A percentile compares a stretch with the other conserved stretches of the same genome.
Conservation (phyloP, 2,888 invertebrate species). For the Ceramica pisi region DNA sequence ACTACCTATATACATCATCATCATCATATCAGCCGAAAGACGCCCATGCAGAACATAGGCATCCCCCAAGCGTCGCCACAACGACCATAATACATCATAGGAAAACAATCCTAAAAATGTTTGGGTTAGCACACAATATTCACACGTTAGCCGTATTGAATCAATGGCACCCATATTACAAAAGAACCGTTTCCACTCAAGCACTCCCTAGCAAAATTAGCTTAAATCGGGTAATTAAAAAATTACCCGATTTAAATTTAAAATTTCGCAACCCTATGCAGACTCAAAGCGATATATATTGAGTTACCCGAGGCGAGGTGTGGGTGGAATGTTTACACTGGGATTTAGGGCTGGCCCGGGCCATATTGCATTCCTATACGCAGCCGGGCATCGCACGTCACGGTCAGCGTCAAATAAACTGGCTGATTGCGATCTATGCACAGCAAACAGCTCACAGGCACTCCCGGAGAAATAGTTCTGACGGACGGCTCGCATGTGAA, state of each 20-base stretch:
- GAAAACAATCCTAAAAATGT: neutral
- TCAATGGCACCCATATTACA: neutral
- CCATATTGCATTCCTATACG: conserved; percentile 86
- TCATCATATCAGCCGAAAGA: too few species aligned
- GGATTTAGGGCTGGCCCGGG: conserved; percentile 79
- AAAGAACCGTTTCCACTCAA: neutral
- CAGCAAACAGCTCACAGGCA: conserved; percentile 24
- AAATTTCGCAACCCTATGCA: conserved; percentile 65
- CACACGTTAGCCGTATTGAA: neutral
- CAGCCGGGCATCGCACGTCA: conserved; percentile 58
- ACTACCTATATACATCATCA: too few species aligned
- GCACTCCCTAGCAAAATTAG: neutral
- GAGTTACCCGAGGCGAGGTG: conserved; percentile 80
- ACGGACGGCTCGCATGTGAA: conserved; percentile 24
- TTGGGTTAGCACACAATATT: neutral
- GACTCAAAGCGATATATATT: conserved; percentile 77
- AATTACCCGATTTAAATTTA: conserved; percentile 36
- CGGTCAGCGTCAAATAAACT: conserved; percentile 63
- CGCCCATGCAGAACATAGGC: too few species aligned
- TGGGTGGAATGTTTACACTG: conserved; percentile 86
- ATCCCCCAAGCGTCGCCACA: too few species aligned
- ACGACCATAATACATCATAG: neutral
- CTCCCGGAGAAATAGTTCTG: conserved; percentile 39
- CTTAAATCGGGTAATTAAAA: too few species aligned
- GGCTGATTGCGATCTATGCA: conserved; percentile 65